These are phyloP conservation scores for Melanostigma gelatinosum DNA, from an alignment of 2,113 vertebrate genomes.

Conservation along the genomic window DNA sequence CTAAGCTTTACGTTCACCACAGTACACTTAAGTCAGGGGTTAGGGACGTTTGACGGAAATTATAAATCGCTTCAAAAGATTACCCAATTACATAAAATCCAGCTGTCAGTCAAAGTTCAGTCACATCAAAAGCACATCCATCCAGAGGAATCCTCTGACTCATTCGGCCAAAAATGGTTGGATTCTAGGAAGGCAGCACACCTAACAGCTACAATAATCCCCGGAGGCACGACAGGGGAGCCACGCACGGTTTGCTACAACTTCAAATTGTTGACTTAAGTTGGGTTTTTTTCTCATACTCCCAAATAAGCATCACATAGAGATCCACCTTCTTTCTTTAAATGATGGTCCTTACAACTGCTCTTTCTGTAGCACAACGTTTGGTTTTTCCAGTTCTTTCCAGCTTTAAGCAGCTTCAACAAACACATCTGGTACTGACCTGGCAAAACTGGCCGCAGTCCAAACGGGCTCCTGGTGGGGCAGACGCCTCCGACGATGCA, in stretches of 20 bases:
- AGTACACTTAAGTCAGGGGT: slow-evolving; percentile 47
- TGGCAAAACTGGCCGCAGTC: slow-evolving; percentile 91
- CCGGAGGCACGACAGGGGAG: slow-evolving; percentile 25
- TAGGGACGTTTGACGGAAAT: slow-evolving; percentile 39
- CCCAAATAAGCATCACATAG: background rate
- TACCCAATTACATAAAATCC: slow-evolving; percentile 61
- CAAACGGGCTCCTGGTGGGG: slow-evolving; percentile 91
- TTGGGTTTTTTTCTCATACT: slow-evolving; percentile 8
- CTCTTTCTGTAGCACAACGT: background rate
- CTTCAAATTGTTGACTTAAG: slow-evolving; percentile 36
- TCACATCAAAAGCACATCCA: slow-evolving; percentile 56
- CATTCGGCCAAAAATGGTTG: slow-evolving; percentile 55
- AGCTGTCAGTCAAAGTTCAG: slow-evolving; percentile 63
- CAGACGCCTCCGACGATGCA: slow-evolving; percentile 95
- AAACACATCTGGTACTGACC: slow-evolving; percentile 82
- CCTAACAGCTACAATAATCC: slow-evolving; percentile 22
- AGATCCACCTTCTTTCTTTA: slow-evolving; percentile 8
- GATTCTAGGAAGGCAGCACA: slow-evolving; percentile 47
- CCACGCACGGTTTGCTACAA: background rate
- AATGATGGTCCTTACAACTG: background rate
- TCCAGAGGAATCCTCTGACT: slow-evolving; percentile 44
- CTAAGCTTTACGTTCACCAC: slow-evolving; percentile 9
- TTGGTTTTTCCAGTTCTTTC: slow-evolving; percentile 2
- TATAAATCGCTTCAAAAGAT: slow-evolving; percentile 49
- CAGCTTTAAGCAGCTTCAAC: slow-evolving; percentile 12